Conservation (phyloP, 2,888 invertebrate species). For the Drosophila recens region DNA sequence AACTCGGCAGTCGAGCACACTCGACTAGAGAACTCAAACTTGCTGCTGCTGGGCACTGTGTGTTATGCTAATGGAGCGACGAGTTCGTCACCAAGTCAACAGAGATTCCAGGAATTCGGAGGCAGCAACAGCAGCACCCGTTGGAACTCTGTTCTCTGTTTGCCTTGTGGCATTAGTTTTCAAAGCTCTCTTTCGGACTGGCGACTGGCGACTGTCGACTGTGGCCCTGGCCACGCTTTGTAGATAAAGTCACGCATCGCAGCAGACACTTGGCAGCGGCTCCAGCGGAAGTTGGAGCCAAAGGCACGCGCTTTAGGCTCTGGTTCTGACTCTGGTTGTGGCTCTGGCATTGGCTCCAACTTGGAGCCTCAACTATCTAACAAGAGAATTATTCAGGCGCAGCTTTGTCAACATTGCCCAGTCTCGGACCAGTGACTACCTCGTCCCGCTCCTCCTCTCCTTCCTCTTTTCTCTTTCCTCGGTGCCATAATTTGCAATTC, state of each 20-base stretch:
- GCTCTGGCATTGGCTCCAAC: conserved; percentile 17
- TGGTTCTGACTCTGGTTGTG: conserved; percentile 3
- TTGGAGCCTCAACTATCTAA: conserved; percentile 41
- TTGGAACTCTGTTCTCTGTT: not conserved
- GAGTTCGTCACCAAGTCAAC: conserved; percentile 71
- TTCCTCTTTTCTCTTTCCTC: not conserved
- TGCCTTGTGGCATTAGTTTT: conserved; percentile 43
- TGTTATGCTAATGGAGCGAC: conserved; percentile 77
- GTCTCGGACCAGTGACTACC: conserved; percentile 16
- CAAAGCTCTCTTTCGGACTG: conserved; percentile 25
- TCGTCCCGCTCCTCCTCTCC: not conserved
- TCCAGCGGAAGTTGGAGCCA: conserved; percentile 70
- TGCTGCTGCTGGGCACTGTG: conserved; percentile 13
- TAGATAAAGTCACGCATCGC: conserved; percentile 74
- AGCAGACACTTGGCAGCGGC: conserved; percentile 49
- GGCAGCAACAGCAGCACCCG: conserved; percentile 19
- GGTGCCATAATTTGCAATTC: conserved; percentile 76
- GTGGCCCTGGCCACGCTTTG: conserved; percentile 59
- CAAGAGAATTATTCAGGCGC: conserved; percentile 73
- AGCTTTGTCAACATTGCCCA: conserved; percentile 63
- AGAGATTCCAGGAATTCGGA: conserved; percentile 66
- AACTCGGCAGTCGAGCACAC: not conserved
- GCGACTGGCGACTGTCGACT: conserved; percentile 6
- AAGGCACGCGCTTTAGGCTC: conserved; percentile 70
- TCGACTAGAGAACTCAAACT: not conserved